Percentiles rank a stretch among this genome's conserved stretches.
Evolutionary conservation across 2,797 vertebrate species (phyloP).

Genomic region (Hyperoplus immaculatus): DNA sequence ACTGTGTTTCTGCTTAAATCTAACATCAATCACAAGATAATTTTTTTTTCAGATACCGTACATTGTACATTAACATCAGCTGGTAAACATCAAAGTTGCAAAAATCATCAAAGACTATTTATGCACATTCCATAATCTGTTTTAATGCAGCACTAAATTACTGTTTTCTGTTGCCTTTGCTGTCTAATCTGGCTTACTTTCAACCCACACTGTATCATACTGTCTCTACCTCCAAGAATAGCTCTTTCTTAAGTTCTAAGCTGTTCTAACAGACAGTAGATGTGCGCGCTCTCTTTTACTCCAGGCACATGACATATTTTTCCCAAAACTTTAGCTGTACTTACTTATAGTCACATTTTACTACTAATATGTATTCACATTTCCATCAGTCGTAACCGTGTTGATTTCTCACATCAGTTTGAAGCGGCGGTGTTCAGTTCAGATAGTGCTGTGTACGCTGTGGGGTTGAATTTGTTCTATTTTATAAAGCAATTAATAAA

Average conservation of each 20-base stretch:
- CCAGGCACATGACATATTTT: slow-evolving; percentile 27
- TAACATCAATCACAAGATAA: slow-evolving; percentile 61
- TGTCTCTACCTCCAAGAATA: slow-evolving; percentile 57
- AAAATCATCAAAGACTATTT: slow-evolving; percentile 58
- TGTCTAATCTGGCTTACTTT: slow-evolving; percentile 71
- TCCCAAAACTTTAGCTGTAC: slow-evolving; percentile 35
- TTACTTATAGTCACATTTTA: slow-evolving; percentile 32
- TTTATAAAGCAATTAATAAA: background rate
- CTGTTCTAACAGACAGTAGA: slow-evolving; percentile 27
- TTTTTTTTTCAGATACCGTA: slow-evolving; percentile 45
- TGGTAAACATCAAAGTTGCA: slow-evolving; percentile 62
- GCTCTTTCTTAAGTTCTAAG: slow-evolving; percentile 46
- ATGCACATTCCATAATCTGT: slow-evolving; percentile 59
- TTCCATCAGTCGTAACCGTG: slow-evolving; percentile 12
- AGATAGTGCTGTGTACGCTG: background rate
- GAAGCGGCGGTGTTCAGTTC: background rate
- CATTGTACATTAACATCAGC: slow-evolving; percentile 31
- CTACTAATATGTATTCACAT: slow-evolving; percentile 9
- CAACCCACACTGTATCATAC: slow-evolving; percentile 40
- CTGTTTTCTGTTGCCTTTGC: slow-evolving; percentile 62
- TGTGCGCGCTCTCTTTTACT: slow-evolving; percentile 31
- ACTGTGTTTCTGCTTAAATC: slow-evolving; percentile 56
- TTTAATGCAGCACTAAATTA: slow-evolving; percentile 63
- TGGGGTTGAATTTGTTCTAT: background rate
- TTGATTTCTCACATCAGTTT: background rate